phyloP scores from a whole-genome alignment of 2,888 invertebrate genomes.

The Heliconius ethilla region DNA sequence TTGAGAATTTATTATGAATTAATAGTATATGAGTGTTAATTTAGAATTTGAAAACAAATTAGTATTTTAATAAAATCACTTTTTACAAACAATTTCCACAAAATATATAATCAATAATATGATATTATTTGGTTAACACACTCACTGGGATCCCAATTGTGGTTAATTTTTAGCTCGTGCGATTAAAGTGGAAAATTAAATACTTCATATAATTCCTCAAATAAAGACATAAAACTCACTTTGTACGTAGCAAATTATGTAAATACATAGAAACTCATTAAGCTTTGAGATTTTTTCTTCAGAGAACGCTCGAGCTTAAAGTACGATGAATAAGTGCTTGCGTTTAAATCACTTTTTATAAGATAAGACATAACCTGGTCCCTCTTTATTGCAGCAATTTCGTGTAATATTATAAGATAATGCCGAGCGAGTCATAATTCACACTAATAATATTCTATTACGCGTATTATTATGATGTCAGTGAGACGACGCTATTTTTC shows the following conservation, averaged over 20 bases:
- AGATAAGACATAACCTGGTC: conserved; percentile 25
- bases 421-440: conserved; percentile 34
- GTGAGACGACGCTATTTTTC: conserved; percentile 9
- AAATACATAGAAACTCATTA: background rate
- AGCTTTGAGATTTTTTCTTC: background rate
- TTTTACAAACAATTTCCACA: background rate
- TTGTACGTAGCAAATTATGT: background rate
- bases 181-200: too few relatives aligned
- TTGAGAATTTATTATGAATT: background rate
- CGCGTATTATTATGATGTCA: conserved; percentile 31
- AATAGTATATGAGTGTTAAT: background rate
- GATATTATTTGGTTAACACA: background rate
- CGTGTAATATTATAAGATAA: conserved; percentile 26
- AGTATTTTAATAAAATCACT: background rate
- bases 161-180: background rate
- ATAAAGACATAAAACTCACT: background rate
- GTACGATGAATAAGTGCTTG: conserved; percentile 6
- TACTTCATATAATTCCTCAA: background rate
- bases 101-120: too few relatives aligned
- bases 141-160: background rate
- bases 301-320: background rate
- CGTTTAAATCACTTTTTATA: conserved; percentile 22
- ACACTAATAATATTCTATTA: conserved; percentile 40
- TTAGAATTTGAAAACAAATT: background rate
- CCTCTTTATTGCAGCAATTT: conserved; percentile 29